Evolutionary conservation across 2,113 vertebrate species (phyloP).

Genomic region (Tragulus kanchil): DNA sequence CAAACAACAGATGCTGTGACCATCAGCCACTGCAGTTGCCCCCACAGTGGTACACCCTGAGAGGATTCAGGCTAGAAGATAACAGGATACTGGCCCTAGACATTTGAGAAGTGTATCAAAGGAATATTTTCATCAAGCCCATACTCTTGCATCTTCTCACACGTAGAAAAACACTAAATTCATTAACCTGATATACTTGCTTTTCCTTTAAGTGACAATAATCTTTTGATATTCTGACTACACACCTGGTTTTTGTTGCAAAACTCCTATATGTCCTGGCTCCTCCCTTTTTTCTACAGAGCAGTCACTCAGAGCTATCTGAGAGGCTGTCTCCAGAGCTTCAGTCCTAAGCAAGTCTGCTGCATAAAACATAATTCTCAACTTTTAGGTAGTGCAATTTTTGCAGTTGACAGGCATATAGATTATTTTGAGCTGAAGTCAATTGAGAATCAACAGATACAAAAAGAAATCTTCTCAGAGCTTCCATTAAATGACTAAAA

Average conservation of each 20-base stretch:
- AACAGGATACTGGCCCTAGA: background rate
- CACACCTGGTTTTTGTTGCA: background rate
- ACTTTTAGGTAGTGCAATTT: background rate
- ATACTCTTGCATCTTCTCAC: background rate
- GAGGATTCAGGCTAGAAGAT: background rate
- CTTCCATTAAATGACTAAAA: background rate
- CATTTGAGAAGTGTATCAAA: background rate
- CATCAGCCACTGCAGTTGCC: background rate
- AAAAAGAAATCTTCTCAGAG: background rate
- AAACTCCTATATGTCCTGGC: background rate
- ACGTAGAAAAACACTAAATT: background rate
- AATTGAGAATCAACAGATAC: background rate
- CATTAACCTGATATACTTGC: background rate
- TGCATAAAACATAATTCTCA: background rate
- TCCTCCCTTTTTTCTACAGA: background rate
- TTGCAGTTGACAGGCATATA: background rate
- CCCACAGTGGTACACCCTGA: background rate
- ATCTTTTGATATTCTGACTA: background rate
- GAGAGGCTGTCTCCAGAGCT: background rate
- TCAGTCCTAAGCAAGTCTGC: background rate
- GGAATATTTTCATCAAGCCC: background rate
- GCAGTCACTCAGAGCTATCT: background rate
- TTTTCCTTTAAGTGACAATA: background rate
- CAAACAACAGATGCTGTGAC: background rate
- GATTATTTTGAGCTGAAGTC: constrained; percentile 16